Evolutionary conservation across 2,797 vertebrate species (phyloP).

Genomic region (Acanthornis magna): DNA sequence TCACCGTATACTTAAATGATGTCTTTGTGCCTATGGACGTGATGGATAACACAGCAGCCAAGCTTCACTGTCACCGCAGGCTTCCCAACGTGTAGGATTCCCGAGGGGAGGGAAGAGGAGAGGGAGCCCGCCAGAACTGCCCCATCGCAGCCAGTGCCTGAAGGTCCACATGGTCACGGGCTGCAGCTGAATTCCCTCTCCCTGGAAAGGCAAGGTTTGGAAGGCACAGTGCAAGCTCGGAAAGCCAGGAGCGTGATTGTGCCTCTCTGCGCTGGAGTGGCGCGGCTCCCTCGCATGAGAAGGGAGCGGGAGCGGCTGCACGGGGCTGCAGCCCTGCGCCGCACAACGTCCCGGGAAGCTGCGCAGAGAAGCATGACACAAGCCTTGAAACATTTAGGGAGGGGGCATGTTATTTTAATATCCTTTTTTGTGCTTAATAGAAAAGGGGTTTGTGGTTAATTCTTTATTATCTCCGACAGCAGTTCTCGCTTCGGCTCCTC

Average conservation of each 20-base stretch:
- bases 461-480: constrained; percentile 67
- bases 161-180: background rate
- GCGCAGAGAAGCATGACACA: constrained; percentile 38
- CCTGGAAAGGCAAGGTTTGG: background rate
- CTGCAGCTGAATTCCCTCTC: background rate
- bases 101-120: background rate
- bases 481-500: constrained; percentile 64
- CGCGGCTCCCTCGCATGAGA: background rate
- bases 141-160: background rate
- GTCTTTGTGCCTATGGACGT: background rate
- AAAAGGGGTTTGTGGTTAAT: constrained; percentile 68
- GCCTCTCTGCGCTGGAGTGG: background rate
- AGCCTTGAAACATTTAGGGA: constrained; percentile 58
- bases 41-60: background rate
- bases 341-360: background rate
- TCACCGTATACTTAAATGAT: background rate
- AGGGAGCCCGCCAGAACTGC: background rate
- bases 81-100: fast-evolving
- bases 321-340: background rate
- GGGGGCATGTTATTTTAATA: constrained; percentile 54
- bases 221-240: fast-evolving
- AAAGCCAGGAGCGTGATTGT: fast-evolving
- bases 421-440: constrained; percentile 68
- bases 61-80: background rate
- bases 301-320: background rate